Conservation (phyloP, 64 coral and sea anemone species). For the Pocillopora damicornis region DNA sequence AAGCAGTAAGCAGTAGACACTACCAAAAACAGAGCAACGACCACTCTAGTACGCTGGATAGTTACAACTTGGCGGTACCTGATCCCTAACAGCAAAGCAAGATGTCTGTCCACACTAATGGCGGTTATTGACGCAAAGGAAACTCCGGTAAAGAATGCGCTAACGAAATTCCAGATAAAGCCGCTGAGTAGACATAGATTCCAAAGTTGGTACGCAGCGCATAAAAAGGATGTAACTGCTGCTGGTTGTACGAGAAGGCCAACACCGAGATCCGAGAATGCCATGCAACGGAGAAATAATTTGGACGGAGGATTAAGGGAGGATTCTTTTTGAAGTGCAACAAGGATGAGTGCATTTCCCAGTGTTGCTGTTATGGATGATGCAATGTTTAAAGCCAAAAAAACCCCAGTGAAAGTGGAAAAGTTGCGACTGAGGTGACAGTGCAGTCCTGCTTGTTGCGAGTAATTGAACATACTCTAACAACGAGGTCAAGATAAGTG, state of each 20-base stretch:
- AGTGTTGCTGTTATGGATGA: not conserved
- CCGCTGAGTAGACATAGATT: not conserved
- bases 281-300: conserved; percentile 1
- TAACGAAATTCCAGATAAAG: not conserved
- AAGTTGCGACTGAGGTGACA: not conserved
- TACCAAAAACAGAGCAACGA: not conserved
- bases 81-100: not conserved
- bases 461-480: not conserved
- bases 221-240: not conserved
- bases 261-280: not conserved
- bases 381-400: not conserved
- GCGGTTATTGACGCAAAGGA: not conserved
- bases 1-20: not conserved
- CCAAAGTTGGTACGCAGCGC: not conserved
- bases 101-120: not conserved
- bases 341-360: not conserved
- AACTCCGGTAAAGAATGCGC: not conserved
- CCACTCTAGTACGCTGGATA: not conserved
- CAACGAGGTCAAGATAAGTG: not conserved
- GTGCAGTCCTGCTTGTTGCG: conserved; percentile 29
- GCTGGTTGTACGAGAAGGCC: not conserved
- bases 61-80: not conserved
- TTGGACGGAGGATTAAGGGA: not conserved
- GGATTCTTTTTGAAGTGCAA: not conserved
- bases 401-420: not conserved